Base-by-base conservation (phyloP, 2,797 vertebrate species). In the Propithecus perrieri region DNA sequence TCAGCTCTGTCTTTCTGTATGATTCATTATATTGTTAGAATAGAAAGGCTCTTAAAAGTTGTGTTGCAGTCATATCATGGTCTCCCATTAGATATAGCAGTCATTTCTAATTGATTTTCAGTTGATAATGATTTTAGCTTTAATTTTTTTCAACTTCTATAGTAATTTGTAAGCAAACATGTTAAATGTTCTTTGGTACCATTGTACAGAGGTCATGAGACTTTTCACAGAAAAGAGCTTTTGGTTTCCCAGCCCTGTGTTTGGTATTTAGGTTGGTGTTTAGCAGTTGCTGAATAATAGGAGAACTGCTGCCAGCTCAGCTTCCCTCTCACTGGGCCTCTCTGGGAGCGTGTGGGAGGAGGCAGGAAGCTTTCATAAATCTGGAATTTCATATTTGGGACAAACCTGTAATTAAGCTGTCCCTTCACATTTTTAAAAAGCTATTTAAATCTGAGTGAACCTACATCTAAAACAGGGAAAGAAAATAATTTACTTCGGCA, bases 391-490 rank as follows among this genome's bases (percentile, higher is more conserved):
- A 17, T 84, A 35, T 85, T 93, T 94, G 91, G 38, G 55, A 89
- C 65, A 96, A 46, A 35, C 46, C 89, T 96, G 12, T 67, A 75
- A 81, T 95, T 95, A 65, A 95, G 35, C 55, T 83, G 43, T 87
- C 61, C 48, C 85, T 59, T 95, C 17, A 26, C 43, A 43, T 87
- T 95, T 94, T 61, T 89, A 50, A 96, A 76, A 92, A 81, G 72
- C 53, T 88, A 2, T 88, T 87, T 94, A 95, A 96, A 88, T 95
- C 43, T 86, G 46, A 87, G 72, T 86, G 50, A 92, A 91, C 48
- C 71, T 89, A 67, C 59, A 28, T 86, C 63, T 92, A 94, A 91
- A 86, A 95, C 20, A 86, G 13, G 12, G 63, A 81, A 92, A 90
- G 69, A 81, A 84, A 87, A 75, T 86, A 88, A 94, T 67, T 95